Evolutionary conservation across 2,888 invertebrate genomes (phyloP).

Genomic region (Polyploca ridens): DNA sequence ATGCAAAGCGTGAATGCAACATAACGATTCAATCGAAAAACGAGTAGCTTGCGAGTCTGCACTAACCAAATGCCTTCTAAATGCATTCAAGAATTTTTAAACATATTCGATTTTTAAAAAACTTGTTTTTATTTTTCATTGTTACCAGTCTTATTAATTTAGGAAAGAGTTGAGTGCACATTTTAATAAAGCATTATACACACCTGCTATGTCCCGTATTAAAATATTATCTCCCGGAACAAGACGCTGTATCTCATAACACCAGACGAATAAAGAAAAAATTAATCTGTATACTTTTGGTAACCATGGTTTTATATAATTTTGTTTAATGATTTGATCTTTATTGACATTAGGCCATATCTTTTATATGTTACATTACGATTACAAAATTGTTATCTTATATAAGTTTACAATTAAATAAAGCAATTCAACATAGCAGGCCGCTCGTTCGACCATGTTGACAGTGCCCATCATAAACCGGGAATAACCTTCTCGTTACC

Average conservation of each 20-base stretch:
- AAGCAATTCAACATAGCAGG: too few relatives aligned
- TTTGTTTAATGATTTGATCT: too few relatives aligned
- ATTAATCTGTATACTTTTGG: constrained; percentile 56
- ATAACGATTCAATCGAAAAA: constrained; percentile 2
- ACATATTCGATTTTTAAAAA: too few relatives aligned
- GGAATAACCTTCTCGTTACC: too few relatives aligned
- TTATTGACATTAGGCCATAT: too few relatives aligned
- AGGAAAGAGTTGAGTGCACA: constrained; percentile 18
- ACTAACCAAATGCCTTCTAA: not conserved
- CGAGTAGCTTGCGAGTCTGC: constrained; percentile 1
- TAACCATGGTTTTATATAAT: constrained; percentile 38
- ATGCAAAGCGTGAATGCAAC: constrained; percentile 3
- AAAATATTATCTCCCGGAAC: constrained; percentile 49
- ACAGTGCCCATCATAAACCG: too few relatives aligned
- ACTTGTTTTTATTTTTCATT: too few relatives aligned
- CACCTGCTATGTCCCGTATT: constrained; percentile 45
- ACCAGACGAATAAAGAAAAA: constrained; percentile 62
- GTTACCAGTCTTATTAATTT: not conserved
- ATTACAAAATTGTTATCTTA: too few relatives aligned
- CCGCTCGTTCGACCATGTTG: too few relatives aligned
- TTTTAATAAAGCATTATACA: constrained; percentile 33
- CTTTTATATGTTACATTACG: too few relatives aligned
- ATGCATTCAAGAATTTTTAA: not conserved
- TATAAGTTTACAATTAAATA: too few relatives aligned
- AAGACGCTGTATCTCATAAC: constrained; percentile 54